Evolutionary conservation across 2,888 invertebrate genomes (phyloP).

Genomic region (Hyles lineata): DNA sequence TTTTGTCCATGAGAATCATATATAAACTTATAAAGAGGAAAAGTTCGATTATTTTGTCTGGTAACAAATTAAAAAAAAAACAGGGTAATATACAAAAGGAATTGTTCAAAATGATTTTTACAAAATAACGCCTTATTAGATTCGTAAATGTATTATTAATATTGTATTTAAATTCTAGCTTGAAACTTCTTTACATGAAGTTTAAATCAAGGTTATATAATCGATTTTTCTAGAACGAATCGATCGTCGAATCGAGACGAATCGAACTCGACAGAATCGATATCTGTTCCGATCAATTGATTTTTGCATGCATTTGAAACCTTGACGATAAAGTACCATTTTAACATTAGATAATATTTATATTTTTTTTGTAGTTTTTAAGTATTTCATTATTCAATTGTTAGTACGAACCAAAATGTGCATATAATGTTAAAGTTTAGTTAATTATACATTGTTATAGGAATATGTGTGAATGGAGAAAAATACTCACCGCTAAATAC

Average conservation of each 20-base stretch:
- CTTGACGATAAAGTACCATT: neutral
- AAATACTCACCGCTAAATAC: neutral
- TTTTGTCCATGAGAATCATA: too few species aligned
- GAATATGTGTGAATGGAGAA: neutral
- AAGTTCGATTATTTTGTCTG: neutral
- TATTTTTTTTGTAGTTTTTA: neutral
- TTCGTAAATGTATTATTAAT: neutral
- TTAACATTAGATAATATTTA: neutral
- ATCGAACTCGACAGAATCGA: neutral
- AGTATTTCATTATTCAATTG: neutral
- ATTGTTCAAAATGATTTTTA: neutral
- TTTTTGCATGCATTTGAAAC: neutral
- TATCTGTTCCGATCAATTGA: neutral
- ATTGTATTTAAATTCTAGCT: neutral
- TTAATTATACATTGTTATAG: neutral
- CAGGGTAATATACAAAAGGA: neutral
- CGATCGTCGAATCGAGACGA: neutral
- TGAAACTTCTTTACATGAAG: neutral
- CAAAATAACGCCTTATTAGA: neutral
- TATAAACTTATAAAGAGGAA: too few species aligned
- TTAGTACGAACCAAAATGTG: slow-evolving; percentile 2
- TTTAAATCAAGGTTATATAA: neutral
- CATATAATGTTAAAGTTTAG: neutral
- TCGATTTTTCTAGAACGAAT: neutral
- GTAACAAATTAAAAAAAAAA: neutral